phyloP scores from a whole-genome alignment of 1,140 invertebrate genomes.

The Nebria ingens region DNA sequence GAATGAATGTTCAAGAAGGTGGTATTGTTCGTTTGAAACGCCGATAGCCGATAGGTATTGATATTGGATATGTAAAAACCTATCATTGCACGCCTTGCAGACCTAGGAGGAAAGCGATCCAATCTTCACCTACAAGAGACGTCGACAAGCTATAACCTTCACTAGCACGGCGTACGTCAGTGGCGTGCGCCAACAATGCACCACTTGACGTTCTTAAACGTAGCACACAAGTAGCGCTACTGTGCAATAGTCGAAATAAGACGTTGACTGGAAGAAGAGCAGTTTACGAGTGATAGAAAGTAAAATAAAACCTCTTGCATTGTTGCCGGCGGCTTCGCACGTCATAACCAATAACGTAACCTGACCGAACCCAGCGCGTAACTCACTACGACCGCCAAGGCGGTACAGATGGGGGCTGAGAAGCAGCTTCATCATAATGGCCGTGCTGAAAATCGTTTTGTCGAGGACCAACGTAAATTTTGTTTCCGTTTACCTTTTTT shows the following conservation, averaged over 20 bases:
- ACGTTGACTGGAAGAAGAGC: neutral
- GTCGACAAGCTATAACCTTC: neutral
- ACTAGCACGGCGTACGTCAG: neutral
- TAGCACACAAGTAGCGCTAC: neutral
- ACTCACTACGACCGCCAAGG: neutral
- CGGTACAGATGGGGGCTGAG: neutral
- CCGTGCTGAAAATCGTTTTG: neutral
- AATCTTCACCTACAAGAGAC: neutral
- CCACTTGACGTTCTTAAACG: neutral
- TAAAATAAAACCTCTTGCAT: slow-evolving; percentile 5
- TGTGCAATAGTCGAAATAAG: neutral
- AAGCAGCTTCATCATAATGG: neutral
- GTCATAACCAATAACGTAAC: slow-evolving; percentile 8
- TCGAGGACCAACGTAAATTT: neutral
- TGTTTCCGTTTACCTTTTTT: neutral
- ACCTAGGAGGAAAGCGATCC: neutral
- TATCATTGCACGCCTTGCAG: neutral
- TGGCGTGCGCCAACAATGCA: neutral
- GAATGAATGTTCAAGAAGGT: too few relatives aligned
- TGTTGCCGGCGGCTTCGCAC: neutral
- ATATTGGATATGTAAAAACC: slow-evolving; percentile 8
- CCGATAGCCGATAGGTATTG: slow-evolving; percentile 5
- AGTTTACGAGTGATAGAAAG: slow-evolving; percentile 6
- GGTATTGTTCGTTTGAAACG: neutral
- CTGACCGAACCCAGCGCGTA: neutral